Base-by-base conservation (phyloP, 37 sponge, comb jelly and placozoan genomes). In the Crambe crambe region DNA sequence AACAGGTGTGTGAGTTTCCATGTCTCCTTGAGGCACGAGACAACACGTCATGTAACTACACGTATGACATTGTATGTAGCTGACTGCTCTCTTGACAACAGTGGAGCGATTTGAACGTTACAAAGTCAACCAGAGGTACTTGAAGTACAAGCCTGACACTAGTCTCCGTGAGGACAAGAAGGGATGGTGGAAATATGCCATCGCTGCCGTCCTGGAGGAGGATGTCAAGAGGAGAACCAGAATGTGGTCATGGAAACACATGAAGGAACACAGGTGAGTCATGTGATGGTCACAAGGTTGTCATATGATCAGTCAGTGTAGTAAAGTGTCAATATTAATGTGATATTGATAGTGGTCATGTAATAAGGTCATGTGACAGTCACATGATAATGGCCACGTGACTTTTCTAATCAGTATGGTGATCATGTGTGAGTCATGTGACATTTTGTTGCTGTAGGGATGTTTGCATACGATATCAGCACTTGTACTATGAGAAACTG, bases 101-200 rank as follows among this genome's bases (percentile, higher is more conserved):
- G 44, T 87, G 62, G 89, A 87, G n/a, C 56, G 75, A 0, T 80
- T 81, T 59, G 88, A 84, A 34, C 60, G 79, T 25, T 59, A 85
- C 69, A 30, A 25, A 2, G 70, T 84, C 25, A 68, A 68, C 68
- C 81, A 80, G 68, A 84, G 84, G 75, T 92, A 73, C 68, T 39
- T 84, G 69, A 92, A 87, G 81, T 80, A 87, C 58, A 44, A 60
- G 6, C 89, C 84, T 1, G 12, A 25, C 15, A 42, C 5, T 15
- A 4, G n/a, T 38, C 39, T 78, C 57, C 59, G 27, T 22, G 78
- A 85, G 68, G 73, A 77, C 70, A 64, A 10, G 68, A 37, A 63
- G 27, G 75, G 35, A 18, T 85, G 95, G 95, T 94, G 95, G 95
- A 76, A 35, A 82, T 90, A 84, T 69, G 95, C 95, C 44, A 81